phyloP scores from a whole-genome alignment of 2,113 vertebrate species.

The Pteropus alecto region DNA sequence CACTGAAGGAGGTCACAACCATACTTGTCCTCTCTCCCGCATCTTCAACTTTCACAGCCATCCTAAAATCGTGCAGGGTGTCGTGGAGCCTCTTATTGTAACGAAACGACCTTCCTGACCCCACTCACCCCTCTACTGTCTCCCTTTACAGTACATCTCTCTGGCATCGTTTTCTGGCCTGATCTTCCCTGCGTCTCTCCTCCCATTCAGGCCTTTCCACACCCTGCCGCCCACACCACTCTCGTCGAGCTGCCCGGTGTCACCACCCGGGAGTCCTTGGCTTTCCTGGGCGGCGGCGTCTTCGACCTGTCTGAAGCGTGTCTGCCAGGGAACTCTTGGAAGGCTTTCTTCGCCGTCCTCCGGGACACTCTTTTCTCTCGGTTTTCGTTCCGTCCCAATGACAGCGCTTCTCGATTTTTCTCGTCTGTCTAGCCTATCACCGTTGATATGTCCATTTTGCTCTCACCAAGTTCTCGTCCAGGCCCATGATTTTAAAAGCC shows the following conservation, averaged over 20 bases:
- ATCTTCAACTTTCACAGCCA: background rate
- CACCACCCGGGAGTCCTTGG: accelerated
- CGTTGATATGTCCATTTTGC: background rate
- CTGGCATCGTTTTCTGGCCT: background rate
- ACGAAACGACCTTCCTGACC: background rate
- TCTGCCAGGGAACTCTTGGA: background rate
- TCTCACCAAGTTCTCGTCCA: background rate
- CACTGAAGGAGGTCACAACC: background rate
- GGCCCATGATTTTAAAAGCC: background rate
- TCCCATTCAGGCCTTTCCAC: background rate
- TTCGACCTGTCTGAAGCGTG: background rate
- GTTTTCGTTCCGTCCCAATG: background rate
- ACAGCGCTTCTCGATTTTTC: background rate
- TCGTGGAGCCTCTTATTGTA: background rate
- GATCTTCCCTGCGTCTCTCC: background rate
- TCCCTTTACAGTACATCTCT: background rate
- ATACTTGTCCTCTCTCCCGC: background rate
- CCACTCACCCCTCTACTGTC: accelerated
- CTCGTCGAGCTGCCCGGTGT: background rate
- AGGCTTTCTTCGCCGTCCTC: background rate
- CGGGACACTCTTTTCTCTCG: background rate
- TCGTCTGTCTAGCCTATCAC: background rate
- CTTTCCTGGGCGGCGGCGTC: accelerated
- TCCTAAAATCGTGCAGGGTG: background rate
- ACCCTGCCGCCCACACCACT: accelerated